These are phyloP conservation scores for Argopecten irradians DNA, from an alignment of 1,140 invertebrate species.

Conservation along the genomic window DNA sequence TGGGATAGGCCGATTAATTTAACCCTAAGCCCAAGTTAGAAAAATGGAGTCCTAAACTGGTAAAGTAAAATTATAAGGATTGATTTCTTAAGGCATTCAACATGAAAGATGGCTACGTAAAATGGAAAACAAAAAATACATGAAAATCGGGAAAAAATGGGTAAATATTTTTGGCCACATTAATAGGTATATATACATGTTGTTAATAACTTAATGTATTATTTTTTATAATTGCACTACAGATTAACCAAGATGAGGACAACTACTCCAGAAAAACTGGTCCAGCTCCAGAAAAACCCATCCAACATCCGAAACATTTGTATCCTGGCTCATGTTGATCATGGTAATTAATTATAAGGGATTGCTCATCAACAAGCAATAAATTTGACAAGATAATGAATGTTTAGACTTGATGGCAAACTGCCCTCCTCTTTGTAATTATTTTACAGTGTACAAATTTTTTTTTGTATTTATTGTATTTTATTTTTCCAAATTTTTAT, in stretches of 20 bases:
- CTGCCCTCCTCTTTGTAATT: neutral
- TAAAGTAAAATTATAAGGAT: too few relatives aligned
- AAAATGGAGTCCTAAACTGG: too few relatives aligned
- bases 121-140: too few relatives aligned
- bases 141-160: too few relatives aligned
- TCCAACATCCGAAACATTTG: slow-evolving; percentile 95
- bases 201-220: neutral
- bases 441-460: neutral
- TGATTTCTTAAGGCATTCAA: too few relatives aligned
- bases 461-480: neutral
- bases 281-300: slow-evolving; percentile 84
- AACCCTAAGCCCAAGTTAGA: too few relatives aligned
- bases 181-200: too few relatives aligned
- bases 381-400: neutral
- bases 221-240: neutral
- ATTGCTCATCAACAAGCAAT: too few relatives aligned
- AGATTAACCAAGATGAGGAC: slow-evolving; percentile 58
- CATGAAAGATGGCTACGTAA: too few relatives aligned
- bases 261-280: slow-evolving; percentile 79
- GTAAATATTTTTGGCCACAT: too few relatives aligned
- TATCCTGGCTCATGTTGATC: slow-evolving; percentile 99
- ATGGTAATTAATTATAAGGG: slow-evolving; percentile 81
- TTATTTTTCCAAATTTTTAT: too few relatives aligned
- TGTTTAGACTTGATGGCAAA: neutral
- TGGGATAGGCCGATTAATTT: too few relatives aligned